These are phyloP conservation scores for Dysidea cf. avara DNA, from an alignment of 37 sponge, comb jelly and placozoan species.

Conservation along the genomic window DNA sequence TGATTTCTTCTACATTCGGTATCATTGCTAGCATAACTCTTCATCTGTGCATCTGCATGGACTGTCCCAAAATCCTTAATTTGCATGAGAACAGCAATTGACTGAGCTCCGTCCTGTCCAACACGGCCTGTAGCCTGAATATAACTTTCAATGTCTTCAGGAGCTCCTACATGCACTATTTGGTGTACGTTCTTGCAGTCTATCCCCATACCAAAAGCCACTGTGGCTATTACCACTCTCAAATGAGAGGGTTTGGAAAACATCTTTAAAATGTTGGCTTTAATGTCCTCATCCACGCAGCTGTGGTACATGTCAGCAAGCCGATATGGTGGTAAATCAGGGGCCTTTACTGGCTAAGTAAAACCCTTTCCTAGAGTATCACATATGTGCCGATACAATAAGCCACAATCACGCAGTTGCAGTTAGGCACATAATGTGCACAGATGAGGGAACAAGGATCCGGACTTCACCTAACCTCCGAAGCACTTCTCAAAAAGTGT, in stretches of 20 bases:
- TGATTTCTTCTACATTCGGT: background rate
- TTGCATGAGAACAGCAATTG: background rate
- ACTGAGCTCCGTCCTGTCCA: background rate
- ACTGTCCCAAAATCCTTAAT: background rate
- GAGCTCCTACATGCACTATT: background rate
- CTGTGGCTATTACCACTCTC: constrained; percentile 5
- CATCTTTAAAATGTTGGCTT: background rate
- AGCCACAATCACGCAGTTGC: constrained; percentile 9
- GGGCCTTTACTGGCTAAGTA: background rate
- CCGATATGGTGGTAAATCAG: background rate
- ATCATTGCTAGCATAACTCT: background rate
- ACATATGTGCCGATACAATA: background rate
- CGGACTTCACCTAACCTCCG: constrained; percentile 17
- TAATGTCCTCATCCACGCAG: background rate
- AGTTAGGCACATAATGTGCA: constrained; percentile 23
- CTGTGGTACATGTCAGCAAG: constrained; percentile 4
- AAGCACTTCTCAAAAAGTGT: constrained; percentile 8
- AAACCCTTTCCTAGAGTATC: background rate
- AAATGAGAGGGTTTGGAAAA: background rate
- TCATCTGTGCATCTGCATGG: background rate
- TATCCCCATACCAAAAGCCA: constrained; percentile 22
- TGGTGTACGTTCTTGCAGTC: constrained; percentile 11
- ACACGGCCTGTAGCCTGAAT: constrained; percentile 12
- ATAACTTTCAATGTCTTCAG: constrained; percentile 10
- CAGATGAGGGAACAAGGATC: constrained; percentile 11